A percentile compares a stretch with the other conserved stretches of the same genome.
These are phyloP conservation scores for Syrmaticus mikado DNA, from an alignment of 2,113 vertebrate genomes.

Conservation along the genomic window DNA sequence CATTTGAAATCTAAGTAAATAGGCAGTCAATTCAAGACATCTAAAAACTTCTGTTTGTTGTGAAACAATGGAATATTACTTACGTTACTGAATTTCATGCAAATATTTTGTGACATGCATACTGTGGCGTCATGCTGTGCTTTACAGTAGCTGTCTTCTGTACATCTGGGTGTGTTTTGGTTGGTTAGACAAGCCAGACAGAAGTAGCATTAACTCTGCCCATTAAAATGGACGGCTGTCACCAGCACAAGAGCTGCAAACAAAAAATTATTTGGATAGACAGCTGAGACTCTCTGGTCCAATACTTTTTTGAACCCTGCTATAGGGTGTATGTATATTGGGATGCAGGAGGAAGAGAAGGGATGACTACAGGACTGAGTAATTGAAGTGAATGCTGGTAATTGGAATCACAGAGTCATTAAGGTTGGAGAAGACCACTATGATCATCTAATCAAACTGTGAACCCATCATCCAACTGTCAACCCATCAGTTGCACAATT, in stretches of 20 bases:
- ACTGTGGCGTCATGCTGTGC: neutral
- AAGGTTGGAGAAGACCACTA: no score
- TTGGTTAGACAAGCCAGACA: neutral
- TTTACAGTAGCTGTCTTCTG: neutral
- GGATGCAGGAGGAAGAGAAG: neutral
- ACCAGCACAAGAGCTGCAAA: neutral
- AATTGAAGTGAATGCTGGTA: neutral
- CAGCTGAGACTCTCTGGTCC: neutral
- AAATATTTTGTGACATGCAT: neutral
- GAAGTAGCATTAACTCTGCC: neutral
- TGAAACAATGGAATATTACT: neutral
- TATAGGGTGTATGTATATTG: neutral
- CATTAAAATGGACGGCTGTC: neutral
- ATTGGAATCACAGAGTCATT: no score
- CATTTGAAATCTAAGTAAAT: slow-evolving; percentile 18
- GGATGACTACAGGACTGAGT: neutral
- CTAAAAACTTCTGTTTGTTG: slow-evolving; percentile 4
- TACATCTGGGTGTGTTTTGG: accelerated
- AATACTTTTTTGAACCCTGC: neutral
- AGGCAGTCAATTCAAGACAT: neutral
- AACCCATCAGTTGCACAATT: neutral
- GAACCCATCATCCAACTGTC: no score
- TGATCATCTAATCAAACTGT: no score
- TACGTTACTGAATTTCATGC: neutral
- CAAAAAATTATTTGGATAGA: neutral